Base-by-base conservation (phyloP, 2,888 invertebrate species). In the Camponotus fellah region DNA sequence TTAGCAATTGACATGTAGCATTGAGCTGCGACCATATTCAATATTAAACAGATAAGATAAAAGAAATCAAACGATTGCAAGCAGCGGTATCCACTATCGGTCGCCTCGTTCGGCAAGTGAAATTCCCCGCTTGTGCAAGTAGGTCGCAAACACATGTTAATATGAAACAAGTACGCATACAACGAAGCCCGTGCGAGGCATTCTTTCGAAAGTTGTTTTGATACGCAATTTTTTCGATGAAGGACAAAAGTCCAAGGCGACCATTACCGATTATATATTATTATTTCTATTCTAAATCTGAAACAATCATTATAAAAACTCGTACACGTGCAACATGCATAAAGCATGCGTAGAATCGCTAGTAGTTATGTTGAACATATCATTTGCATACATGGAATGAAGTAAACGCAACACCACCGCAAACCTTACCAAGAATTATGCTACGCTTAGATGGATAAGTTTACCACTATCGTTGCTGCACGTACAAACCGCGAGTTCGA, bases 31-130 rank as follows among this genome's bases (percentile, higher is more conserved):
- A 32, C 14, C 53, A 12, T 2, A 14, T 0, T 6, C 6, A 12
- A n/a, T 46, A 14, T 32, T 58, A 72, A 60, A 21, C 72, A 72
- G 84, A 83, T 82, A 86, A 86, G 85, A 88, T 83, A 65, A 75
- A 82, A 68, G 26, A 68, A 49, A 1, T 14, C 3, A 21, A 40
- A 53, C 43, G 49, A 37, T 46, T 14, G 32, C 58, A 12, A 17
- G 32, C 14, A 32, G 34, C 53, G 62, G 32, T 37, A 85, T 75
- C 40, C 62, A 75, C 80, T 43, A 65, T 53, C 74, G 68, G 66
- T 80, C 60, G 9, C 37, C 32, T n/a, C 46, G 60, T 26, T 12
- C 34, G 6, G 21, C 40, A 58, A 84, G 82, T 86, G 88, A 83
- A 88, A 87, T 83, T 80, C 65, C 43, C 37, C 32, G 65, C 37